Base-by-base conservation (phyloP, 92 coral and sea anemone species). In the Palythoa grandis region DNA sequence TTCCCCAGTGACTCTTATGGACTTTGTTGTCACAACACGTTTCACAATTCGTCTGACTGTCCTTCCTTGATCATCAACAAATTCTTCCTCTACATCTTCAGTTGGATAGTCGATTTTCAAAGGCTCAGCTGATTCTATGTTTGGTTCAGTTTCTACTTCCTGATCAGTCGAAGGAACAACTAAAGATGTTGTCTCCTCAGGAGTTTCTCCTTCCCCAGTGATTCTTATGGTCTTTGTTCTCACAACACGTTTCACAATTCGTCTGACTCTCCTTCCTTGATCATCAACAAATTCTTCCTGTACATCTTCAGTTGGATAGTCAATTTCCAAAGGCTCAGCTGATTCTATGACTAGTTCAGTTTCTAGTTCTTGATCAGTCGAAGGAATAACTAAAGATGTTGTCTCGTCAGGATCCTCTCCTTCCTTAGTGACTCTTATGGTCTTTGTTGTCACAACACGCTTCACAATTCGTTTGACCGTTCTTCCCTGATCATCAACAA, bases 51-150 rank as follows among this genome's bases (percentile, higher is more conserved):
- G 83, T 40, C 88, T 52, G 35, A 91, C 91, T 9, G 84, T 89
- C 38, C 94, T 67, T 9, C 94, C 94, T 77, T 89, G 83, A 7
- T 88, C 92, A 76, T 92, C 94, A 47, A 92, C 88, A 70, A 85
- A 92, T 63, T 92, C 94, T 75, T 92, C 90, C 0, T 86, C 83
- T 71, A 68, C 90, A 19, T 82, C 89, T 7, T 84, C 86, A 52
- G 78, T 76, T 0, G 17, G 54, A 0, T 74, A 88, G 66, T 87
- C 82, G 20, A 24, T 6, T 29, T 87, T 88, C 50, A 70, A 15
- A 63, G 24, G n/a, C 83, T 86, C 83, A 9, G 63, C 66, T 29
- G 72, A 25, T 2, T 83, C 84, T 19, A 84, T 43, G 3, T 3
- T 74, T 20, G 78, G 70, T 56, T 14, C 69, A 57, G 63, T 13